phyloP scores from a whole-genome alignment of 2,113 vertebrate genomes.

The Acanthisitta chloris region DNA sequence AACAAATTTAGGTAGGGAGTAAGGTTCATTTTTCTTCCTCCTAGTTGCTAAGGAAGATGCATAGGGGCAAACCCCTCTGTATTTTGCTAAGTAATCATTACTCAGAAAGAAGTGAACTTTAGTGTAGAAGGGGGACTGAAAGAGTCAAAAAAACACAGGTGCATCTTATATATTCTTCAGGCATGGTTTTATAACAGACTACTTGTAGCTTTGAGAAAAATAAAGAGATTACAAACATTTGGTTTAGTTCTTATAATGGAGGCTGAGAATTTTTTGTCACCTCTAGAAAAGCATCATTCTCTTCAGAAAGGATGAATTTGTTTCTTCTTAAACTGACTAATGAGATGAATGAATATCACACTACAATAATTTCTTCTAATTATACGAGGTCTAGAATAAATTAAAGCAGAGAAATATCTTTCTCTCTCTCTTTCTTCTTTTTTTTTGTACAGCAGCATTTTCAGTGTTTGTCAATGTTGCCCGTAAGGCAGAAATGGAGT shows the following conservation, averaged over 20 bases:
- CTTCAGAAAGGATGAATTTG: conserved; percentile 3
- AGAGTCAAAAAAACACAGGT: not conserved
- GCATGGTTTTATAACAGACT: not conserved
- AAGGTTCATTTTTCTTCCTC: not conserved
- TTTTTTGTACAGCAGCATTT: not conserved
- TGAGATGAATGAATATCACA: conserved; percentile 12
- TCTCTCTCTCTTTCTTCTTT: not conserved
- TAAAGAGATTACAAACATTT: not conserved
- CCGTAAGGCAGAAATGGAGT: conserved; percentile 13
- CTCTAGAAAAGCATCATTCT: not conserved
- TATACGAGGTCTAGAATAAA: conserved; percentile 33
- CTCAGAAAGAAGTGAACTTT: not conserved
- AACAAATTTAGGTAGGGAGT: not conserved
- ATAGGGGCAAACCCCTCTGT: not conserved
- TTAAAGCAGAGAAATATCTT: conserved; percentile 20
- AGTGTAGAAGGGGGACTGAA: not conserved
- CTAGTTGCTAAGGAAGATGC: not conserved
- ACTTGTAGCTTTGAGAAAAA: not conserved
- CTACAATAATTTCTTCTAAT: conserved; percentile 44
- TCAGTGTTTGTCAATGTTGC: conserved; percentile 8
- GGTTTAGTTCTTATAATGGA: not conserved
- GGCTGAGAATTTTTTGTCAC: not conserved
- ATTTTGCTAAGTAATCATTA: not conserved
- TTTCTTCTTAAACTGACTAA: conserved; percentile 27
- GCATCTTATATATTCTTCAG: not conserved